Evolutionary conservation across 2,113 vertebrate genomes (phyloP).

Genomic region (Catharus minimus): DNA sequence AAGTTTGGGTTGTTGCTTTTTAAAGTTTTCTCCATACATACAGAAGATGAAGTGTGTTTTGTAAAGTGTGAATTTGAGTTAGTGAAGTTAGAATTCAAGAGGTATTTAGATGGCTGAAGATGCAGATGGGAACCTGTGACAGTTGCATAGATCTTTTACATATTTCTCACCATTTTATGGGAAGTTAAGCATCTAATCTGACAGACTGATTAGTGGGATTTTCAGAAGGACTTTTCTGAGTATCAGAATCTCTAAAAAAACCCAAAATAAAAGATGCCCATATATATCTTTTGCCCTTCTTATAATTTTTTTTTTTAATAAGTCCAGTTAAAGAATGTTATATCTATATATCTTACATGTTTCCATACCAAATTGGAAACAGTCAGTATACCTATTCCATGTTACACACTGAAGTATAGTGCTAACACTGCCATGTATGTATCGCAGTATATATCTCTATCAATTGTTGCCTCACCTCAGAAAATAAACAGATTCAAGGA

Average conservation of each 20-base stretch:
- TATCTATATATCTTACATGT: background rate
- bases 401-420: background rate
- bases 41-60: background rate
- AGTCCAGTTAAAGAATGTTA: background rate
- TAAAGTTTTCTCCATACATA: background rate
- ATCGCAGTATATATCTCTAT: background rate
- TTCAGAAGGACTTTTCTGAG: background rate
- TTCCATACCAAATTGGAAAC: background rate
- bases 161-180: background rate
- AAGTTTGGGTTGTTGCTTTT: background rate
- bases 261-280: background rate
- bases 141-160: background rate
- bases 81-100: background rate
- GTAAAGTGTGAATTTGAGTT: background rate
- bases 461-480: constrained; percentile 1
- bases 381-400: background rate
- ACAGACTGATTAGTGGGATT: background rate
- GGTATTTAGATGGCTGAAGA: background rate
- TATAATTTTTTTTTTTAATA: background rate
- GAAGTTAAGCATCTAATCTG: background rate
- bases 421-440: background rate
- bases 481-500: constrained; percentile 2
- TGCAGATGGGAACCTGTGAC: background rate
- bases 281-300: background rate
- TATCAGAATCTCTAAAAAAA: background rate